A percentile compares a stretch with the other conserved stretches of the same genome.
phyloP scores from a whole-genome alignment of 2,113 vertebrate species.

The Hucho hucho region DNA sequence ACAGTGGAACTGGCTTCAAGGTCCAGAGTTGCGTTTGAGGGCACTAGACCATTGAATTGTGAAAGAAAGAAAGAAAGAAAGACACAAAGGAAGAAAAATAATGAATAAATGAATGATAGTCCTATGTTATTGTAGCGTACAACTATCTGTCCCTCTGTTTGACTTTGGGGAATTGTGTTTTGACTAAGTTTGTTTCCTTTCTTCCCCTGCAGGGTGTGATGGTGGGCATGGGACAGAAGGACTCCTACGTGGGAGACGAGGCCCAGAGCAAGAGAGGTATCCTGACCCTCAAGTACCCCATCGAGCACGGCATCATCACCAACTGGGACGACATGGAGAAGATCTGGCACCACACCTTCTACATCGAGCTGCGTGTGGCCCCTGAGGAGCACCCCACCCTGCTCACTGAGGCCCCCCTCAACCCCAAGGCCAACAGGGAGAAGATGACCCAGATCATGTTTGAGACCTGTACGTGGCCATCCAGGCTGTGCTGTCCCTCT shows the following conservation, averaged over 20 bases:
- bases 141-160: background rate
- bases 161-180: background rate
- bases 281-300: too few relatives aligned
- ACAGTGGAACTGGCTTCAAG: too few relatives aligned
- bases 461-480: conserved; percentile 77
- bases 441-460: conserved; percentile 87
- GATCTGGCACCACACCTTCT: conserved; percentile 89
- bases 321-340: conserved; percentile 91
- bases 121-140: background rate
- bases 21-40: too few relatives aligned
- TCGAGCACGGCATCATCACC: conserved; percentile 84
- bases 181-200: background rate
- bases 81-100: too few relatives aligned
- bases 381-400: conserved; percentile 86
- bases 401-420: conserved; percentile 82
- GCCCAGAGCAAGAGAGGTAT: conserved; percentile 76
- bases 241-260: conserved; percentile 86
- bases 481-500: conserved; percentile 78
- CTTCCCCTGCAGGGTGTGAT: conserved; percentile 77
- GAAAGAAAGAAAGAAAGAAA: too few relatives aligned
- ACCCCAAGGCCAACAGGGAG: conserved; percentile 81
- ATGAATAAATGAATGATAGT: too few relatives aligned
- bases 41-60: too few relatives aligned
- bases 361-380: conserved; percentile 86
- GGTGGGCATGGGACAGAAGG: conserved; percentile 90